Percentiles rank a stretch among this genome's conserved stretches.
phyloP scores from a whole-genome alignment of 2,797 vertebrate species.

The Poecilia gillii region DNA sequence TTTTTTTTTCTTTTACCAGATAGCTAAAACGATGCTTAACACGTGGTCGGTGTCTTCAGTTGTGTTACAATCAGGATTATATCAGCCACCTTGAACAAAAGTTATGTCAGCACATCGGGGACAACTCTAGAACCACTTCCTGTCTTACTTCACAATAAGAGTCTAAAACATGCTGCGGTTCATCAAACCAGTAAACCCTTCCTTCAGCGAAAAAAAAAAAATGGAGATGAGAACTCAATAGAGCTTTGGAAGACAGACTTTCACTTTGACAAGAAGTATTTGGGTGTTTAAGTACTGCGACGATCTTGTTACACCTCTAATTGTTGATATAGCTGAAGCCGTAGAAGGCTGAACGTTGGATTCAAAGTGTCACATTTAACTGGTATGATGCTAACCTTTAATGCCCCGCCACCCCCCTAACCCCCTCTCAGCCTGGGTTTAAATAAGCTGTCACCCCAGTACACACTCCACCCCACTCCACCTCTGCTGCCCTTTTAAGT shows the following conservation, averaged over 20 bases:
- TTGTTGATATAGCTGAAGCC: background rate
- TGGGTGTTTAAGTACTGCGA: background rate
- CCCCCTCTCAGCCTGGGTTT: slow-evolving; percentile 33
- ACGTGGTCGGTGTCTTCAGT: background rate
- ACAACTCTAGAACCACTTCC: background rate
- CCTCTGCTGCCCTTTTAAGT: slow-evolving; percentile 63
- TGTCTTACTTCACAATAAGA: background rate
- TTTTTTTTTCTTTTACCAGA: background rate
- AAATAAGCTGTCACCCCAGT: slow-evolving; percentile 36
- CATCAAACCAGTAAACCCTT: background rate
- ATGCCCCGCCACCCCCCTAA: slow-evolving; percentile 26
- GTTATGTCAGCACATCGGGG: background rate
- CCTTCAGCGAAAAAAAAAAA: background rate
- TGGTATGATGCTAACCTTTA: slow-evolving; percentile 48
- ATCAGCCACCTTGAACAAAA: background rate
- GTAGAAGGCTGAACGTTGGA: slow-evolving; percentile 1
- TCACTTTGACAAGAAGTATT: background rate
- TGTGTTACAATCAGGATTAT: background rate
- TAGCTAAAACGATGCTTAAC: background rate
- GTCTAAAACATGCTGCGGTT: background rate
- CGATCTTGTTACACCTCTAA: background rate
- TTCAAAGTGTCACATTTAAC: slow-evolving; percentile 20
- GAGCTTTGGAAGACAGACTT: background rate
- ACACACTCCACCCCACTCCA: slow-evolving; percentile 38
- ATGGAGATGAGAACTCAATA: background rate